Evolutionary conservation across 2,888 invertebrate genomes (phyloP).

Genomic region (Neoitamus cyanurus): DNA sequence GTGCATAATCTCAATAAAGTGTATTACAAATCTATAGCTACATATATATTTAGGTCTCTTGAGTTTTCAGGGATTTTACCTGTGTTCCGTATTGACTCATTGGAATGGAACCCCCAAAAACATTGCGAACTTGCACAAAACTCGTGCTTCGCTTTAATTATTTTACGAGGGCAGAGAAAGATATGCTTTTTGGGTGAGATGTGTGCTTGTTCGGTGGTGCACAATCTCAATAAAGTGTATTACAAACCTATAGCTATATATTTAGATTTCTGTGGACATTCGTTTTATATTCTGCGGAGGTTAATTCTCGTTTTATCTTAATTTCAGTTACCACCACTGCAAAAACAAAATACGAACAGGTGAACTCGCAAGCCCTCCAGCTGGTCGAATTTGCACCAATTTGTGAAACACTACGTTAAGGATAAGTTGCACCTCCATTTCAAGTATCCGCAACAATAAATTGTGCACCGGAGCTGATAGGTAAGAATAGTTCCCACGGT

Average conservation of each 20-base stretch:
- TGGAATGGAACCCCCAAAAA: neutral
- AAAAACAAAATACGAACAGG: constrained; percentile 99
- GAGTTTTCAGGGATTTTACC: neutral
- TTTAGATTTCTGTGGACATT: neutral
- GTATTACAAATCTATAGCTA: constrained; percentile 22
- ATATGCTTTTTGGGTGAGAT: neutral
- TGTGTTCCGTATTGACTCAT: neutral
- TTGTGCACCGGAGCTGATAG: constrained; percentile 99
- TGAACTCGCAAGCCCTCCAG: constrained; percentile 98
- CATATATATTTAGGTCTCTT: neutral
- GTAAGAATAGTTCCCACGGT: constrained; percentile 68
- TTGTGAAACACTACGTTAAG: constrained; percentile 98
- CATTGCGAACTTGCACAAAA: neutral
- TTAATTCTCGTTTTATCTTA: constrained; percentile 50
- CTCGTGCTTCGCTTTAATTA: neutral
- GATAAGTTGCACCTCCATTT: constrained; percentile 99
- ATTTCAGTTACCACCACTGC: constrained; percentile 96
- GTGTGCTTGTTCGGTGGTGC: neutral
- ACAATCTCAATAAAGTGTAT: neutral
- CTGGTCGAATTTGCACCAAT: constrained; percentile 99
- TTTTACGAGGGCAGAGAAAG: neutral
- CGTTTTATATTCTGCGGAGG: too few species aligned
- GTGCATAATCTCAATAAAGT: constrained; percentile 45
- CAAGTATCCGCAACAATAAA: constrained; percentile 97
- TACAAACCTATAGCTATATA: neutral